Evolutionary conservation across 1,140 invertebrate genomes (phyloP).

Genomic region (Zaprionus davidi): DNA sequence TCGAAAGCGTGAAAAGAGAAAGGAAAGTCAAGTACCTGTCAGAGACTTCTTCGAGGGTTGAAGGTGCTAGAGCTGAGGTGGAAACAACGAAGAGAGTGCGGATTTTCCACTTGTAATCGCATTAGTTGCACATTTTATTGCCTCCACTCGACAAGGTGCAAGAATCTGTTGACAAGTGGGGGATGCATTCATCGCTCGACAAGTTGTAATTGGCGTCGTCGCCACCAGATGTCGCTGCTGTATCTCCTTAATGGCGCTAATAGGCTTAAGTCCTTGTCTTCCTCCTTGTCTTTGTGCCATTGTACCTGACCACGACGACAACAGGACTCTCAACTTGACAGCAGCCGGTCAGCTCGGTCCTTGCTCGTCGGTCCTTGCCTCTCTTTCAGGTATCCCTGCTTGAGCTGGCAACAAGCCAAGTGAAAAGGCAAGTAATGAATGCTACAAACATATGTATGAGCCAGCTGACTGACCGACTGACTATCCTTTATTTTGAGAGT

Average conservation of each 20-base stretch:
- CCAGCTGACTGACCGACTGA: too few relatives aligned
- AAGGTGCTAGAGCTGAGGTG: background rate
- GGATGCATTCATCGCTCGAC: conserved; percentile 42
- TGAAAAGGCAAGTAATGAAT: background rate
- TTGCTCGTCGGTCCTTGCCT: too few relatives aligned
- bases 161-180: conserved; percentile 36
- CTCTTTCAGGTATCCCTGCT: background rate
- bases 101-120: conserved; percentile 59
- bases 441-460: too few relatives aligned
- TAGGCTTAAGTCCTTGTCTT: conserved; percentile 37
- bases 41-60: background rate
- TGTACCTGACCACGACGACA: background rate
- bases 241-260: conserved; percentile 35
- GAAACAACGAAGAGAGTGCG: background rate
- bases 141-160: conserved; percentile 36
- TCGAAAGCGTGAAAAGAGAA: background rate
- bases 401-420: background rate
- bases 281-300: background rate
- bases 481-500: too few relatives aligned
- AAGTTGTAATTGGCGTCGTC: conserved; percentile 61
- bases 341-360: background rate
- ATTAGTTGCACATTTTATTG: conserved; percentile 81
- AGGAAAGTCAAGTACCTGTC: background rate
- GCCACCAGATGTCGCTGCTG: conserved; percentile 37
- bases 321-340: background rate